A percentile compares a stretch with the other conserved stretches of the same genome.
Conservation (phyloP, 2,113 vertebrate genomes). For the Lycaon pictus region DNA sequence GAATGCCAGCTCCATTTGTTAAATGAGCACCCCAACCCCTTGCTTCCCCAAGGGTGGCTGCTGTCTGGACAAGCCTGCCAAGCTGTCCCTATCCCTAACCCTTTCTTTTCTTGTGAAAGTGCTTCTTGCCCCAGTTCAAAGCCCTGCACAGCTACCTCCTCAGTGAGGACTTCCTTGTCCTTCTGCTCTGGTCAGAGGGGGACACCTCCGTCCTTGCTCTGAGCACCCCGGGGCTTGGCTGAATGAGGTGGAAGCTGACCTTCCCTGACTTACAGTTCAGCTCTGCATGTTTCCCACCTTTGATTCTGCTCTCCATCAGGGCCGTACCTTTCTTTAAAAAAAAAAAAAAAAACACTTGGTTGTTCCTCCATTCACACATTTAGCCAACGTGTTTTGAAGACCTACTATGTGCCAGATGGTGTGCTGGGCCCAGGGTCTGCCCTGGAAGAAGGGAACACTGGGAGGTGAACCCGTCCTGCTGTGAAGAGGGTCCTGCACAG, state of each 20-base stretch:
- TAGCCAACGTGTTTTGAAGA: background rate
- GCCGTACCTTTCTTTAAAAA: background rate
- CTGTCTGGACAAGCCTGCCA: background rate
- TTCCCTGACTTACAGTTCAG: background rate
- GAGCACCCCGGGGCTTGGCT: background rate
- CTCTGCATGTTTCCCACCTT: background rate
- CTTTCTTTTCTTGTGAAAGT: background rate
- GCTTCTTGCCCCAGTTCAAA: background rate
- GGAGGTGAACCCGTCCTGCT: background rate
- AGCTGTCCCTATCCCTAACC: background rate
- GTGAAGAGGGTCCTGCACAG: background rate
- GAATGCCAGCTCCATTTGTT: constrained; percentile 57
- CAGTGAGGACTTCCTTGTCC: background rate
- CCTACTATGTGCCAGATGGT: background rate
- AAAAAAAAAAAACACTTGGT: background rate
- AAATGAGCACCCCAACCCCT: background rate
- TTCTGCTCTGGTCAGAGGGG: background rate
- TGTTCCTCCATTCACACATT: background rate
- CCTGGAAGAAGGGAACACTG: background rate
- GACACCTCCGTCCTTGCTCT: background rate
- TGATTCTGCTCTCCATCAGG: background rate
- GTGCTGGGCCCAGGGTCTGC: background rate
- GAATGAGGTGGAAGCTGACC: background rate
- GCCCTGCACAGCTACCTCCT: background rate
- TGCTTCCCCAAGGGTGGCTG: background rate